A percentile compares a stretch with the other conserved stretches of the same genome.
Conservation (phyloP, 2,888 invertebrate species). For the Drosophila quasianomalipes region DNA sequence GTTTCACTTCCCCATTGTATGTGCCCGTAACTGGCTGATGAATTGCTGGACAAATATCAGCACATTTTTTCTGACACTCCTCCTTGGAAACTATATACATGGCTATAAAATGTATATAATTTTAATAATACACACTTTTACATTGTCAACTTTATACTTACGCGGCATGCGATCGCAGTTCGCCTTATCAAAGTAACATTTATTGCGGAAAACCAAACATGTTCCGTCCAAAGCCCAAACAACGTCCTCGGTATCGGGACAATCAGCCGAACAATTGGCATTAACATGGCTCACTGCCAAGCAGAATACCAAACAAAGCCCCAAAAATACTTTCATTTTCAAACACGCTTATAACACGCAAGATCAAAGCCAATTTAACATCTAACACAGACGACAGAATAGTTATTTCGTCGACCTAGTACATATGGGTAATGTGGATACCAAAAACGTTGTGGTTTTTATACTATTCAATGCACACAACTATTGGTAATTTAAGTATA, state of each 20-base stretch:
- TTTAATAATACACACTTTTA: neutral
- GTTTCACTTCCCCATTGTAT: neutral
- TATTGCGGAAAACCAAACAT: neutral
- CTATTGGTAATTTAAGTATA: neutral
- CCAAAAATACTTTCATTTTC: neutral
- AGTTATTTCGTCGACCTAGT: neutral
- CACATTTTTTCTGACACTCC: neutral
- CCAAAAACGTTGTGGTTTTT: neutral
- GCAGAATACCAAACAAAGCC: constrained; percentile 17
- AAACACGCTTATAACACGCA: neutral
- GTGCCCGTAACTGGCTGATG: neutral
- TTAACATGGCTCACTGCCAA: constrained; percentile 41
- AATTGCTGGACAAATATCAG: neutral
- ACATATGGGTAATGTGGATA: neutral
- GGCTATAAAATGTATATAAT: neutral
- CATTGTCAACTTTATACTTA: neutral
- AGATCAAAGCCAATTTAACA: neutral
- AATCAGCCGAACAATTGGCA: constrained; percentile 45
- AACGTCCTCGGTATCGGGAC: constrained; percentile 43
- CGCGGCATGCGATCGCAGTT: neutral
- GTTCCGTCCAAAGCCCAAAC: neutral
- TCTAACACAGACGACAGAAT: neutral
- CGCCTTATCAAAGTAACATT: neutral
- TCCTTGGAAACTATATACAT: neutral
- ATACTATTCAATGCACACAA: neutral